Percentiles rank a stretch among this genome's conserved stretches.
These are phyloP conservation scores for Hybos culiciformis DNA, from an alignment of 2,888 invertebrate genomes.

Conservation along the genomic window DNA sequence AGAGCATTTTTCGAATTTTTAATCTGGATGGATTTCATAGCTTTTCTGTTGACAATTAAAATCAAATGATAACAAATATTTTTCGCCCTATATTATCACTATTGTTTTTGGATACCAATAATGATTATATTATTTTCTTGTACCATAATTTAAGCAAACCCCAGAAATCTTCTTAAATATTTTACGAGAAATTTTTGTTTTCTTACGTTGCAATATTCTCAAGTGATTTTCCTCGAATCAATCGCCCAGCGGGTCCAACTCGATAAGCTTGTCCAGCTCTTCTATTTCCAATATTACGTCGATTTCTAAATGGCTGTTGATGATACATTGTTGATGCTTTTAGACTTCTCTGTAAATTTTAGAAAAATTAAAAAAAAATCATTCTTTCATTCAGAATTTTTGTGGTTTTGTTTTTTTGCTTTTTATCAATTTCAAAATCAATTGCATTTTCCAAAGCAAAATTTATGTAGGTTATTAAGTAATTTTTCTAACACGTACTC, in stretches of 20 bases:
- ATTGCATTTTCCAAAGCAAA: constrained; percentile 22
- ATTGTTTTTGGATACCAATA: neutral
- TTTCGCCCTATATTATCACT: neutral
- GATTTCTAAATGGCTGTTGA: constrained; percentile 7
- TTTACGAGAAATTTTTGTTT: constrained; percentile 13
- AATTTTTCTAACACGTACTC: too few relatives aligned
- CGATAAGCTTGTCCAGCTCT: constrained; percentile 15
- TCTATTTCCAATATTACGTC: neutral
- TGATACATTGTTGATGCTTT: constrained; percentile 19
- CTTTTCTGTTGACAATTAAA: constrained; percentile 6
- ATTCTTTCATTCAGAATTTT: too few relatives aligned
- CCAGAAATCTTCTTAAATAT: too few relatives aligned
- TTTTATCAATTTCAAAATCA: neutral
- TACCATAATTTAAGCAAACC: neutral
- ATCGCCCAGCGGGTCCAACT: constrained; percentile 24
- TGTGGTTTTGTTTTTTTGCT: neutral
- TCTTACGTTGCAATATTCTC: constrained; percentile 36
- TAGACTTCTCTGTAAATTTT: constrained; percentile 35
- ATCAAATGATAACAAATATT: constrained; percentile 10
- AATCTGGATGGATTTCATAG: neutral
- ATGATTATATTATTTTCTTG: constrained; percentile 9
- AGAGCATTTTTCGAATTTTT: neutral
- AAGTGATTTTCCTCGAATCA: constrained; percentile 29
- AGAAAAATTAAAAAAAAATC: too few relatives aligned
- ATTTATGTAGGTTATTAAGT: too few relatives aligned